Evolutionary conservation across 2,113 vertebrate genomes (phyloP), one percentile per base, ranked within the genome.

Genomic region (Lagenorhynchus albirostris): DNA sequence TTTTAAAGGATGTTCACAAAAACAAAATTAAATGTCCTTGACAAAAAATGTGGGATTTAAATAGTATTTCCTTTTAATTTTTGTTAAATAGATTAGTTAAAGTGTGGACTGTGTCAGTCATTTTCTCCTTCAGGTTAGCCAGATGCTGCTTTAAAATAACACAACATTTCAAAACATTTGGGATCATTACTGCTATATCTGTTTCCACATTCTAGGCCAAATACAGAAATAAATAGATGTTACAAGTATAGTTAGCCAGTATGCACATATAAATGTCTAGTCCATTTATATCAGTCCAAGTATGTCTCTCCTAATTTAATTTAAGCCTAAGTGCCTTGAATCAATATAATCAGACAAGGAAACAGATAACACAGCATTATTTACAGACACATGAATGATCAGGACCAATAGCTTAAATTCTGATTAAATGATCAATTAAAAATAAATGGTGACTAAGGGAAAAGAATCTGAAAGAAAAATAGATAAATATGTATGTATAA

Each of bases 161-260:
- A 17, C 67, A 95, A 95, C 20, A 81, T 84, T 88, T 87, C 36
- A 44, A 96, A 90, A 92, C 41, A 95, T 92, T 90, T 94, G 41
- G 36, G 14, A 95, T 93, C 83, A 96, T 91, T 85, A 63, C n/a
- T 62, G 9, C 60, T 93, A 76, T 25, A 90, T 89, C 87, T 94
- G 84, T 88, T 87, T 92, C 60, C 36, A 96, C 3, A 91, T 91
- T 95, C 53, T 83, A 71, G 44, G 44, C 53, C n/a, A 89, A 76
- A 95, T 73, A 85, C 14, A 94, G 55, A 96, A 88, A 95, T 73
- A 94, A 96, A 77, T 73, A 50, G 76, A 76, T 96, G 55, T 82
- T 94, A 96, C 60, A 95, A 95, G 23, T 85, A 80, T 77, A 97
- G 62, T 82, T 94, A 91, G 14, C 65, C 47, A 91, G 77, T 96